Evolutionary conservation across 2,888 invertebrate genomes (phyloP).

Genomic region (Nebria salina): DNA sequence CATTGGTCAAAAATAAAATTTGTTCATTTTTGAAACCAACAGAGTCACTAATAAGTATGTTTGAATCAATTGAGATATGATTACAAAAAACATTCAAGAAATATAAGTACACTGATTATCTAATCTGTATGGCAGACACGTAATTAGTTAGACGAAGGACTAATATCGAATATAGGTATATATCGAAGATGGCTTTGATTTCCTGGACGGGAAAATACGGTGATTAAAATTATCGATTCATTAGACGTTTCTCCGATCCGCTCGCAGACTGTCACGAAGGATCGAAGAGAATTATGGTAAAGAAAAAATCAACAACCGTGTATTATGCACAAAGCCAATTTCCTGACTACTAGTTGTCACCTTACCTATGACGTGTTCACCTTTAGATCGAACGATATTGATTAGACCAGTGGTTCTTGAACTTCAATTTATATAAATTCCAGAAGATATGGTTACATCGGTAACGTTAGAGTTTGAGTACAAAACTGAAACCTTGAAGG

Average conservation of each 20-base stretch:
- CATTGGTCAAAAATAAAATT: neutral
- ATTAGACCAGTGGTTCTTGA: neutral
- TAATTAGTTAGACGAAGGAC: constrained; percentile 2
- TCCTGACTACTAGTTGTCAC: constrained; percentile 16
- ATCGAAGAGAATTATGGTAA: neutral
- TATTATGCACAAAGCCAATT: constrained; percentile 14
- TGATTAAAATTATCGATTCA: constrained; percentile 20
- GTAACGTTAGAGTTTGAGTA: neutral
- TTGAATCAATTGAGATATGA: too few species aligned
- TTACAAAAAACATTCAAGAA: too few species aligned
- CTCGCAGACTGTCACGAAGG: neutral
- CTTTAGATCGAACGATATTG: constrained; percentile 7
- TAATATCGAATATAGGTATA: neutral
- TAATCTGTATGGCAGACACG: neutral
- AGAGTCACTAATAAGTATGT: too few species aligned
- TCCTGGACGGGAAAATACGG: constrained; percentile 13
- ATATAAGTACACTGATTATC: neutral
- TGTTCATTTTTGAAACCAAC: too few species aligned
- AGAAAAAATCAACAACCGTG: neutral
- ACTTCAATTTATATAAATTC: neutral
- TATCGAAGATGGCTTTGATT: constrained; percentile 14
- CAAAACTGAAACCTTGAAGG: neutral
- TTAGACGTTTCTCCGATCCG: neutral
- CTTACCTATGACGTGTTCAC: constrained; percentile 3
- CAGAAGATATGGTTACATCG: neutral